Evolutionary conservation across 2,113 vertebrate genomes (phyloP), one percentile per base, ranked within the genome.

Genomic region (Saguinus imperator): DNA sequence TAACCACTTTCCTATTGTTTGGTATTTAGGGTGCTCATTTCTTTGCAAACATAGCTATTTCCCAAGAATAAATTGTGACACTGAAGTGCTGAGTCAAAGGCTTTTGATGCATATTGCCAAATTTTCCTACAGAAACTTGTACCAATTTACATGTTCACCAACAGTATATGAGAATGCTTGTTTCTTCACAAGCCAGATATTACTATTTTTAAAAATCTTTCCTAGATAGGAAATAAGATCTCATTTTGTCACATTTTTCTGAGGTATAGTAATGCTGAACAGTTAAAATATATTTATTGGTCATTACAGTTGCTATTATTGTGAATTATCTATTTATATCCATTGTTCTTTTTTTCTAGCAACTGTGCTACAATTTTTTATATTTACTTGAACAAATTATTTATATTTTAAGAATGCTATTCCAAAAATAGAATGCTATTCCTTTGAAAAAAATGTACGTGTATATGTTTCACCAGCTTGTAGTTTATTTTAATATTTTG

Each of bases 41-140:
- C n/a, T 87, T 91, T 91, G 43, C 32, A 82, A 89, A 40, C 40
- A 40, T 35, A 86, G 40, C 16, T 91, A 95, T 91, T 91, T 82
- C 4, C 37, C 43, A 20, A 40, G 18, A 6, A 52, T 86, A 58
- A 50, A 68, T 57, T 94, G 12, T 75, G 87, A 72, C 75, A 77
- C 25, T 29, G 43, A 88, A 97, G 29, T 76, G 48, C 75, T 45
- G 37, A 68, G 17, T 70, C n/a, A 87, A 70, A 91, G 43, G 40
- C 40, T 94, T 79, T 61, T 75, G 9, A 57, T 81, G 29, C 16
- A 21, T 40, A n/a, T 68, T 48, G 29, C 16, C 72, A 85, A 80
- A 70, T 81, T 94, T 87, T 94, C 61, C 37, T 64, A 40, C n/a
- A 85, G 57, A 81, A 91, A 88, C 3, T 76, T 88, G 2, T 76